Evolutionary conservation across 2,888 invertebrate species (phyloP).

Genomic region (Helicoverpa assulta): DNA sequence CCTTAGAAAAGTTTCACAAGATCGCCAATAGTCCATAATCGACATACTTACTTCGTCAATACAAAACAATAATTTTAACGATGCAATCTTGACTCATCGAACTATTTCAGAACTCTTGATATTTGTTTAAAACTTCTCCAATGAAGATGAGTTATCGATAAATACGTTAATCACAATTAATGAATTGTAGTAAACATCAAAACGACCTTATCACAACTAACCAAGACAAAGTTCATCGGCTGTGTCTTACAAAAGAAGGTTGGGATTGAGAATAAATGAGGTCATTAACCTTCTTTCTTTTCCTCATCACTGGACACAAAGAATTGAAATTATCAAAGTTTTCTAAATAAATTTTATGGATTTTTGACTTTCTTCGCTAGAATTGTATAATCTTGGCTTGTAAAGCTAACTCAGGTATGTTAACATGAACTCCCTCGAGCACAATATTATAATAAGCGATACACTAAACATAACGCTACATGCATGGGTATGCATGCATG

Average conservation of each 20-base stretch:
- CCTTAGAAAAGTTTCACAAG: no score
- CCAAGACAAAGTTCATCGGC: not conserved
- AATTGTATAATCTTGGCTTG: not conserved
- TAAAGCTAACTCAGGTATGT: conserved; percentile 1
- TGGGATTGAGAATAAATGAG: not conserved
- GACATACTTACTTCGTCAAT: not conserved
- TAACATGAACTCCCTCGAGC: conserved; percentile 5
- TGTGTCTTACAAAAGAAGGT: not conserved
- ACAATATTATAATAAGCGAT: conserved; percentile 38
- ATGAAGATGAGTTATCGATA: no score
- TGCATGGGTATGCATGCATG: conserved; percentile 23
- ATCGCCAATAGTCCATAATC: not conserved
- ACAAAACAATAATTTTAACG: not conserved
- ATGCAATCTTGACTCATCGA: no score
- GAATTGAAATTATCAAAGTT: not conserved
- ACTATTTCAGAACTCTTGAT: no score
- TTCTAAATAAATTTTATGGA: not conserved
- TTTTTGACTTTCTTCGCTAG: not conserved
- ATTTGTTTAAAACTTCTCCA: no score
- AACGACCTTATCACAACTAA: not conserved
- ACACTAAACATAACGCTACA: conserved; percentile 14
- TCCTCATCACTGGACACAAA: not conserved
- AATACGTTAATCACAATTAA: not conserved
- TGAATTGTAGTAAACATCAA: not conserved
- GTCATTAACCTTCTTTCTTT: not conserved